phyloP scores from a whole-genome alignment of 2,797 vertebrate genomes.

The Catharus ustulatus region DNA sequence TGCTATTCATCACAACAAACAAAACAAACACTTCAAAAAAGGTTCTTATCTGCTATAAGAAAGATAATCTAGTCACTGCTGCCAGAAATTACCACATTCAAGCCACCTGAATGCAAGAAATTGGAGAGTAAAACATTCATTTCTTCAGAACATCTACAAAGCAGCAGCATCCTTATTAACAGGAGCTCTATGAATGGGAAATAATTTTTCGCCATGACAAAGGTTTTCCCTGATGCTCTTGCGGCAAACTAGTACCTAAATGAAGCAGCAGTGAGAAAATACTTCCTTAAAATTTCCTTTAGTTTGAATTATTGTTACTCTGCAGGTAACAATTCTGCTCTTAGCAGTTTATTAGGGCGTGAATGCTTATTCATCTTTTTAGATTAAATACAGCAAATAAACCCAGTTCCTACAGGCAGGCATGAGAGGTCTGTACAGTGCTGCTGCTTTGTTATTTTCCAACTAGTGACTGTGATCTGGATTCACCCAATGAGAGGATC shows the following conservation, averaged over 20 bases:
- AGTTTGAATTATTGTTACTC: not conserved
- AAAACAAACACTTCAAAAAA: not conserved
- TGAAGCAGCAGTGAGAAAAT: not conserved
- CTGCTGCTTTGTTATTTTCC: too few relatives aligned
- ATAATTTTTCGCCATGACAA: not conserved
- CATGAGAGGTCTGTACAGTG: not conserved
- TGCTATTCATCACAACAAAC: not conserved
- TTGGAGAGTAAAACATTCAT: rapidly evolving
- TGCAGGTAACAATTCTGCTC: not conserved
- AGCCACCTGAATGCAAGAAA: not conserved
- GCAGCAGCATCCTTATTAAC: not conserved
- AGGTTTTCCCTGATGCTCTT: not conserved
- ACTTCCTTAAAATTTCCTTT: not conserved
- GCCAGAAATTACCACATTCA: not conserved
- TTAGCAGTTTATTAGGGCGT: not conserved
- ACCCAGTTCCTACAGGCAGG: not conserved
- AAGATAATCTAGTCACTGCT: not conserved
- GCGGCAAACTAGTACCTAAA: not conserved
- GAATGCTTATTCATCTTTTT: not conserved
- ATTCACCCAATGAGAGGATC: not conserved
- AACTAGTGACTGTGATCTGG: not conserved
- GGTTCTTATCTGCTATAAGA: not conserved
- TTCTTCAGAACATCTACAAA: not conserved
- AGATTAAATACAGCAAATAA: not conserved
- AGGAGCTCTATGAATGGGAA: not conserved